Base-by-base conservation (phyloP, 2,888 invertebrate species). In the Magallana nippona region DNA sequence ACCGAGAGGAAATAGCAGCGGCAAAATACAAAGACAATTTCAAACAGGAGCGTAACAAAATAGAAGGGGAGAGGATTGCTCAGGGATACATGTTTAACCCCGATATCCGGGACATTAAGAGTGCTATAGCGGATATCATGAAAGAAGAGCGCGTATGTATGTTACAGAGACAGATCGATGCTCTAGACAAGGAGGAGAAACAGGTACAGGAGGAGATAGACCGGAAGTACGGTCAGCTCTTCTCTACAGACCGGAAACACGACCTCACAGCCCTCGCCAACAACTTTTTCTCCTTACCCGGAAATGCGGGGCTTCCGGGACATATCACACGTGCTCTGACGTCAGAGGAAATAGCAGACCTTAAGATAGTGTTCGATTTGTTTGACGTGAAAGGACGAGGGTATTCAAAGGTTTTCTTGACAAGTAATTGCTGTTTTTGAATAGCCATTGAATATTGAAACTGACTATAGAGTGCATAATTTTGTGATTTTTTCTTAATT, bases 361-460 rank as follows among this genome's bases (percentile, higher is more conserved):
- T 92, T 10, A 88, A 89, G 82, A 83, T 87, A 55, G 87, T 91
- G 32, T 92, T 90, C 85, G 91, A 90, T 83, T 86, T 92, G 87
- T 92, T 90, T 85, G 92, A 92, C 63, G 89, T 89, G 19, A 89
- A 90, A 22, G 89, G 90, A 27, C 89, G 83, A 78, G 92, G 92
- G 92, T 91, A 86, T 81, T 89, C 82, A 71, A 55, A 79, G n/a
- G 17, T 1, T 55, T 11, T 62, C 27, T 27, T 1, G 78, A 55
- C 13, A 55, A n/a, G 5, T 44, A 44, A 44, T 44, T 44, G 44
- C 44, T 44, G 8, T 44, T 44, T 44, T 8, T 5, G 2, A 44
- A 44, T 3, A 44, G 44, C 44, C 3, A 8, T 44, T 44, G 44
- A n/a, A 44, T 44, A 44, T 44, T 44, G n/a, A n/a, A n/a, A n/a